Evolutionary conservation across 2,797 vertebrate species (phyloP).

Genomic region (Poecilia gillii): DNA sequence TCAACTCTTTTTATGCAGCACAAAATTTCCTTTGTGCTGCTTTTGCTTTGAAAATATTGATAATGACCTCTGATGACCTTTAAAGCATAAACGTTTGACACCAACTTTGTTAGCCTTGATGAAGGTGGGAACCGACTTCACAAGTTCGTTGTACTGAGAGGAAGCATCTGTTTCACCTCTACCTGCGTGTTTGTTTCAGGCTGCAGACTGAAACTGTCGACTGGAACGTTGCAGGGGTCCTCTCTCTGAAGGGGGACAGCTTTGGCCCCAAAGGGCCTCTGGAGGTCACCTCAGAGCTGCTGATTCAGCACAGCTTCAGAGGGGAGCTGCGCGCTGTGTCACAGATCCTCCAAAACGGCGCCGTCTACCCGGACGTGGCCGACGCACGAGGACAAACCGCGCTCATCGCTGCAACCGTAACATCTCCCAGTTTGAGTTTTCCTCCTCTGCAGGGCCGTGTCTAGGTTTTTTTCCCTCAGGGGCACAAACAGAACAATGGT

Average conservation of each 20-base stretch:
- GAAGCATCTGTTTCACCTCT: background rate
- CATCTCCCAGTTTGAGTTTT: constrained; percentile 3
- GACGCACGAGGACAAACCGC: constrained; percentile 82
- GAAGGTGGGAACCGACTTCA: no score
- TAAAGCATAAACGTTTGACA: no score
- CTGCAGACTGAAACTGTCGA: constrained; percentile 40
- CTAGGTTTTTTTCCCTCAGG: background rate
- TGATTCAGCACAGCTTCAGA: constrained; percentile 78
- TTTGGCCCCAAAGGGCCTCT: constrained; percentile 81
- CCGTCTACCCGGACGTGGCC: constrained; percentile 81
- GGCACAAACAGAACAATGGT: no score
- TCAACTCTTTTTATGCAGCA: no score
- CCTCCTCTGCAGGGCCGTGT: background rate
- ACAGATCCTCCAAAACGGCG: constrained; percentile 66
- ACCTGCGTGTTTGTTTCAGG: constrained; percentile 52
- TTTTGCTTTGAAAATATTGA: no score
- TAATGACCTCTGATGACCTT: no score
- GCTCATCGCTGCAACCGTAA: constrained; percentile 87
- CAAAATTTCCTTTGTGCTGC: no score
- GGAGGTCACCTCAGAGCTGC: constrained; percentile 77
- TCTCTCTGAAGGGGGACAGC: constrained; percentile 69
- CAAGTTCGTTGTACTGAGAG: background rate
- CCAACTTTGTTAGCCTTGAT: no score
- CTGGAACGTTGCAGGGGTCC: constrained; percentile 80
- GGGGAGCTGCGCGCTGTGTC: constrained; percentile 75